Evolutionary conservation across 2,113 vertebrate genomes (phyloP), one percentile per base, ranked within the genome.

Genomic region (Sciurus niger): DNA sequence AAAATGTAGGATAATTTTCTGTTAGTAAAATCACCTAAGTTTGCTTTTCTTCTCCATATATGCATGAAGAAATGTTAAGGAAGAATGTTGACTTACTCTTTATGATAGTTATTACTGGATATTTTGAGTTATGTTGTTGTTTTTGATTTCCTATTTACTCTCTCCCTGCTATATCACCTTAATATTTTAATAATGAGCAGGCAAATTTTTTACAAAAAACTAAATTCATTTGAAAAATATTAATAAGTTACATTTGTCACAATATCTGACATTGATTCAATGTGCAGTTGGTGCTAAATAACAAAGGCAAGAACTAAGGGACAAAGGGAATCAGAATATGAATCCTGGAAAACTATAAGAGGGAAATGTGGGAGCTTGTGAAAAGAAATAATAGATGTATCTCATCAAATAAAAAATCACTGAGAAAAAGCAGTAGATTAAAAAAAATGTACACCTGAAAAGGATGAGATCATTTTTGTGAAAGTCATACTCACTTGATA

Each of bases 401-500:
- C 34, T 88, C 18, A 82, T 0, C 76, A n/a, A 84, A 89, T 78
- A 94, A 74, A 95, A 95, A 96, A 91, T 76, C 40, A 96, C 76
- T 34, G 60, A 85, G 34, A 95, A 87, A 82, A 74, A 30, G 48
- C 24, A 60, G 46, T 25, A 87, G 60, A 89, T 60, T 58, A 24
- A 89, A 93, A 94, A 93, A 58, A 91, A 82, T 11, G 13, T 40
- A 48, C 25, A 79, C 20, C 32, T 76, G 92, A 96, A 95, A 84
- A 82, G 25, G 82, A 93, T 83, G 30, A 91, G 17, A 53, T 86
- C 14, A 77, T 85, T 89, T 94, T 82, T 16, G 8, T 83, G 60
- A 93, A 89, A 73, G 84, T 53, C 37, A 77, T 80, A 90, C 25
- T 90, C 65, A 63, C 12, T 65, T 74, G 34, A 13, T 82, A 89